phyloP scores from a whole-genome alignment of 2,797 vertebrate genomes.

The Eulemur rubriventer region DNA sequence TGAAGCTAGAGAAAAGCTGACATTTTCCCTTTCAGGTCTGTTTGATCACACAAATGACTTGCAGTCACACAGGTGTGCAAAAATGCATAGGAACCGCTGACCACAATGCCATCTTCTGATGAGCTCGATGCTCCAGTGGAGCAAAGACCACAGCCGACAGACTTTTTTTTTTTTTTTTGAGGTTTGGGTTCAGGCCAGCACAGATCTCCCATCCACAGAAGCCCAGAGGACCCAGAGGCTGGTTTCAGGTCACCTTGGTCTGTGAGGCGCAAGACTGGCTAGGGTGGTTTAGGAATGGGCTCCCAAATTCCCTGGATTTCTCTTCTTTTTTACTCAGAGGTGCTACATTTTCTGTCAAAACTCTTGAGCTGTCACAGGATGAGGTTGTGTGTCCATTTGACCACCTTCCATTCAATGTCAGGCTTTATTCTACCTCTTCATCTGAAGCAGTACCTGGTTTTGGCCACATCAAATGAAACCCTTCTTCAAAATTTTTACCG shows the following conservation, averaged over 20 bases:
- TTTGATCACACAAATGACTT: neutral
- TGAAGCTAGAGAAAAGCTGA: neutral
- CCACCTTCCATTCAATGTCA: neutral
- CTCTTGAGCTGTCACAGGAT: neutral
- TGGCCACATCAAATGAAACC: neutral
- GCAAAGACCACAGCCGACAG: neutral
- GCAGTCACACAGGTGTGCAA: neutral
- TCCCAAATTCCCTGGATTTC: neutral
- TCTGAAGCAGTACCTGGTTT: slow-evolving; percentile 16
- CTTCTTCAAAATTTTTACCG: slow-evolving; percentile 31
- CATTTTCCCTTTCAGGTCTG: neutral
- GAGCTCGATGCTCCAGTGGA: neutral
- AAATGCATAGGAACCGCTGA: neutral
- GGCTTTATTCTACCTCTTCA: neutral
- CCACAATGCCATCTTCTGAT: neutral
- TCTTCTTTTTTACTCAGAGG: neutral
- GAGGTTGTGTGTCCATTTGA: neutral
- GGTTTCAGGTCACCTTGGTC: neutral
- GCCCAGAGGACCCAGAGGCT: neutral
- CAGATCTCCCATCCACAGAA: neutral
- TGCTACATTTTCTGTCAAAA: neutral
- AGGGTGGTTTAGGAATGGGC: neutral
- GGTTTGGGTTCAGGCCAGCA: neutral
- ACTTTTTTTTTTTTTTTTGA: neutral
- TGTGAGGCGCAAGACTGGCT: neutral